These are phyloP conservation scores for Rhagium mordax DNA, from an alignment of 2,888 invertebrate species.

Conservation along the genomic window DNA sequence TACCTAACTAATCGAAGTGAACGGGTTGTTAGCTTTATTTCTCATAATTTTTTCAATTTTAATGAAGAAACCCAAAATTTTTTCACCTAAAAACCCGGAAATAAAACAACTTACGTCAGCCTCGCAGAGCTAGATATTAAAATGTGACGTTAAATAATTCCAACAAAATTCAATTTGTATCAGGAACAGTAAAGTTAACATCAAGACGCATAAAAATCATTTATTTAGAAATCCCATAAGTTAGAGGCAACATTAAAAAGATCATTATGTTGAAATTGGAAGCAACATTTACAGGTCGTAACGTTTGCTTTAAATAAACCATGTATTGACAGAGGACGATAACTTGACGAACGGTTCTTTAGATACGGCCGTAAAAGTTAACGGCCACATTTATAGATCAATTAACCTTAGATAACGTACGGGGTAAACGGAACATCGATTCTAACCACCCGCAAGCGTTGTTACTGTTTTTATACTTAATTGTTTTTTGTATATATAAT, in stretches of 20 bases:
- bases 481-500: too few species aligned
- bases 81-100: too few species aligned
- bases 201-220: constrained; percentile 45
- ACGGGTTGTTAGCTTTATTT: too few species aligned
- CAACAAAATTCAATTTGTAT: constrained; percentile 37
- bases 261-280: constrained; percentile 49
- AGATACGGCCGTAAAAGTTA: constrained; percentile 56
- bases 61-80: too few species aligned
- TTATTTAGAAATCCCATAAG: constrained; percentile 52
- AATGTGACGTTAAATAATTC: constrained; percentile 6
- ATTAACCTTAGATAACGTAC: constrained; percentile 46
- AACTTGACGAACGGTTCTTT: constrained; percentile 57
- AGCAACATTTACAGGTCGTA: constrained; percentile 50
- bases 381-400: constrained; percentile 55
- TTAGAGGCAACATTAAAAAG: constrained; percentile 39
- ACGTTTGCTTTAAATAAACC: constrained; percentile 55
- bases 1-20: too few species aligned
- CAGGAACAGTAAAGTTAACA: constrained; percentile 36
- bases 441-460: too few species aligned
- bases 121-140: too few species aligned
- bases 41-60: too few species aligned
- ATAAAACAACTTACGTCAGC: too few species aligned
- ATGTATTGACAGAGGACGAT: constrained; percentile 57
- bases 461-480: background rate
- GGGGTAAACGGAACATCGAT: background rate